Evolutionary conservation across 1,140 invertebrate genomes (phyloP), one percentile per base, ranked within the genome.

Genomic region (Rhopalosiphum maidis): DNA sequence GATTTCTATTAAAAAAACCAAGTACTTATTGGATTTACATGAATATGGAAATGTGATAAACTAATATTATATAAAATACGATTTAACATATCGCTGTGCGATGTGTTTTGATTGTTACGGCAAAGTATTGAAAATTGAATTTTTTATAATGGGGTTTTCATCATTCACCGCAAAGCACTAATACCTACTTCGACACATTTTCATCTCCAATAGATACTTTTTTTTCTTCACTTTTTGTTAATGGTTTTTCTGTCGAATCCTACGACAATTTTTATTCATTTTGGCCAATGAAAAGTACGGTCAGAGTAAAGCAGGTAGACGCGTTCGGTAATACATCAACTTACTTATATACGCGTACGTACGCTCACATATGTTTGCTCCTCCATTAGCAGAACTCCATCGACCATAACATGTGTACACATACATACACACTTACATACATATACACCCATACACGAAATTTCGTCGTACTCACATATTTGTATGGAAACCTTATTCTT

Each of bases 311-410:
- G 55, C 55, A 46, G 90, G 90, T 91, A 68, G 37, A 48, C 18
- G 25, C 55, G 90, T 48, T 77, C 37, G 90, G 68, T 35, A 91
- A 91, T 91, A 91, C 55, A 91, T 91, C 90, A 91, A 68, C 68
- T 77, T 77, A 43, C 60, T 30, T 77, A 77, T 30, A 35, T 60
- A 37, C 22, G 54, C 30, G 41, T 46, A 35, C 41, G 54, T 60
- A 37, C 9, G 51, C 41, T 41, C 60, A 82, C 68, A 77, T n/a
- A 22, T 91, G 60, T 89, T 55, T 91, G 60, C 30, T 77, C 55
- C 68, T 77, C 90, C 90, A 91, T 91, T 91, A 91, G 41, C 43
- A 46, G 88, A 91, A 91, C 55, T 91, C 60, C 25, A 91, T 91
- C 90, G 90, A 82, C 90, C 68, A 77, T 77, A 25, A 77, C 90